These are phyloP conservation scores for Scolanthus callimorphus DNA, from an alignment of 92 coral and sea anemone species.

Conservation along the genomic window DNA sequence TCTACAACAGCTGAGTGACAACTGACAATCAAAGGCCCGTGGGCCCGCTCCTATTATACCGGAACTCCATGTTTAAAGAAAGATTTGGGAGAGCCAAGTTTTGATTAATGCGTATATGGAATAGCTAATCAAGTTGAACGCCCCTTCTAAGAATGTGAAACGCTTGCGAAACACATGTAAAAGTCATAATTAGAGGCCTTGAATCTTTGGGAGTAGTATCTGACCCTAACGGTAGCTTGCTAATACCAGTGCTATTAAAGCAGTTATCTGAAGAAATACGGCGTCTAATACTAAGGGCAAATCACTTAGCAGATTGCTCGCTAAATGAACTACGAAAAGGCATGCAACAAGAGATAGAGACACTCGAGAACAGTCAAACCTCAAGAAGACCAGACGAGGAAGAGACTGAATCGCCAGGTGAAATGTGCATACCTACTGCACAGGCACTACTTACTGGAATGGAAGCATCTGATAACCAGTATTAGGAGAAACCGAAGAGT, in stretches of 20 bases:
- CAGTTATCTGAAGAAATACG: conserved; percentile 17
- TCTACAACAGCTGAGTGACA: too few relatives aligned
- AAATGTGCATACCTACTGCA: conserved; percentile 12
- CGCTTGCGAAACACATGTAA: conserved; percentile 45
- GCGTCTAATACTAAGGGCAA: conserved; percentile 10
- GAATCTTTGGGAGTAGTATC: conserved; percentile 50
- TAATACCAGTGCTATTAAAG: conserved; percentile 16
- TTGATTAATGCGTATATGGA: conserved; percentile 69
- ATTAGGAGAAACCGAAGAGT: conserved; percentile 1
- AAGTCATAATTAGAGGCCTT: conserved; percentile 50
- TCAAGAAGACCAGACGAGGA: conserved; percentile 8
- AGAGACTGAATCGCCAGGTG: conserved; percentile 1
- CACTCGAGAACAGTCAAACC: conserved; percentile 14
- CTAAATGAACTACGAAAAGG: conserved; percentile 35
- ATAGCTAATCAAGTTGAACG: conserved; percentile 35
- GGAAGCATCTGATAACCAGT: background rate
- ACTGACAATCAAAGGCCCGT: too few relatives aligned
- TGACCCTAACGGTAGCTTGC: too few relatives aligned
- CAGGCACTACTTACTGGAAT: conserved; percentile 8
- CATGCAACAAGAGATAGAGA: conserved; percentile 17
- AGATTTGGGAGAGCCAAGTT: conserved; percentile 54
- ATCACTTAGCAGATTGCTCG: conserved; percentile 29
- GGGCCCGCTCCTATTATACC: too few relatives aligned
- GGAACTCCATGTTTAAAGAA: too few relatives aligned
- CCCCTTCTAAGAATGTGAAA: conserved; percentile 40